Evolutionary conservation across 2,113 vertebrate genomes (phyloP), one percentile per base, ranked within the genome.

Genomic region (Sardina pilchardus): DNA sequence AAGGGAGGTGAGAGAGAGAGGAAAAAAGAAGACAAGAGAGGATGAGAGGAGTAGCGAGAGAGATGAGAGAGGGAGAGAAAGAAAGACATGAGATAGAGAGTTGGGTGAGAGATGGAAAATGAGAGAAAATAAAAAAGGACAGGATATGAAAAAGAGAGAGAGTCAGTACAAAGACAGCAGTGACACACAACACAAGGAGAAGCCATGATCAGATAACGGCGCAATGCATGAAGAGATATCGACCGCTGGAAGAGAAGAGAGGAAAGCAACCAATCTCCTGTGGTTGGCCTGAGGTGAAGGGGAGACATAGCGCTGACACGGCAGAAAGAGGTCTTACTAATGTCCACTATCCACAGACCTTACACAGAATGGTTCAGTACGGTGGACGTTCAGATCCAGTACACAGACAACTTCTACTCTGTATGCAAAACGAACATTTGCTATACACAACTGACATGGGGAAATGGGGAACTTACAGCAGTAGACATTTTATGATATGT

Each of bases 11-110:
- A n/a, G n/a, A n/a, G n/a, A n/a, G n/a, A n/a, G n/a, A n/a, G n/a
- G n/a, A n/a, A n/a, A n/a, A n/a, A n/a, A n/a, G n/a, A n/a, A n/a
- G n/a, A n/a, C n/a, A n/a, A n/a, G n/a, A n/a, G n/a, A n/a, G n/a
- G n/a, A n/a, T n/a, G n/a, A n/a, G n/a, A n/a, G n/a, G n/a, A n/a
- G n/a, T n/a, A 39, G 39, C 1, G 39, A 2, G 53, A 56, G 14
- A 56, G 53, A 1, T 99, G 53, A 4, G 19, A 1, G 14, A 21
- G 53, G 19, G 39, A n/a, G 78, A 36, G 53, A 81, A 47, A 59
- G 83, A 78, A 42, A 67, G 42, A 71, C 24, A 34, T 39, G 81
- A 82, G 47, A n/a, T n/a, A n/a, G 85, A 67, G 5, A 43, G 82
- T 75, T 82, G 34, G 5, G 71, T n/a, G 81, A 43, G 26, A 85